Conservation (phyloP, 2,888 invertebrate species). For the Boloria euphrosyne region DNA sequence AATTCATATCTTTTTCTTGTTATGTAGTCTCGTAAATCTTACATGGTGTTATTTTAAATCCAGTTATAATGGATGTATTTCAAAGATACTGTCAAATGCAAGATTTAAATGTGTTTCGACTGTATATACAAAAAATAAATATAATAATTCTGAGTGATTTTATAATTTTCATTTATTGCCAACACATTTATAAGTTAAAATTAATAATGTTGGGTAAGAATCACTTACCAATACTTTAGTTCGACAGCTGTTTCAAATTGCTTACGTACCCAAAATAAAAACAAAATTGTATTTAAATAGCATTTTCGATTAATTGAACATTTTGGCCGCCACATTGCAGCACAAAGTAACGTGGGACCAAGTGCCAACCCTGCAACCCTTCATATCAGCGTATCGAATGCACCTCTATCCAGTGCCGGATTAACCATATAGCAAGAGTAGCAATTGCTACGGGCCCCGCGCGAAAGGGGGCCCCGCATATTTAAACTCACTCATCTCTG, state of each 20-base stretch:
- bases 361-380: conserved; percentile 46
- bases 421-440: too few species aligned
- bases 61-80: conserved; percentile 3
- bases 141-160: too few species aligned
- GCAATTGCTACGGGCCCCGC: too few species aligned
- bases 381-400: conserved; percentile 39
- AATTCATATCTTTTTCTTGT: conserved; percentile 32
- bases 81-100: not conserved
- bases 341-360: conserved; percentile 49
- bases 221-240: conserved; percentile 2
- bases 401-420: too few species aligned
- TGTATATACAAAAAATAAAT: too few species aligned
- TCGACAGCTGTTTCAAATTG: conserved; percentile 14
- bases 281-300: not conserved
- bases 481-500: too few species aligned
- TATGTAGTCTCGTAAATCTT: conserved; percentile 60
- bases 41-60: conserved; percentile 32
- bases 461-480: too few species aligned
- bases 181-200: not conserved
- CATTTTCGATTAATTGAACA: conserved; percentile 42
- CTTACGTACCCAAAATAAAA: conserved; percentile 4
- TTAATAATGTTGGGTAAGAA: not conserved
- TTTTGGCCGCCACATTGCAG: conserved; percentile 50
- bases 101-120: too few species aligned
- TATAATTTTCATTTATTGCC: too few species aligned